phyloP scores from a whole-genome alignment of 1,140 invertebrate genomes.

The Nebria ingens region DNA sequence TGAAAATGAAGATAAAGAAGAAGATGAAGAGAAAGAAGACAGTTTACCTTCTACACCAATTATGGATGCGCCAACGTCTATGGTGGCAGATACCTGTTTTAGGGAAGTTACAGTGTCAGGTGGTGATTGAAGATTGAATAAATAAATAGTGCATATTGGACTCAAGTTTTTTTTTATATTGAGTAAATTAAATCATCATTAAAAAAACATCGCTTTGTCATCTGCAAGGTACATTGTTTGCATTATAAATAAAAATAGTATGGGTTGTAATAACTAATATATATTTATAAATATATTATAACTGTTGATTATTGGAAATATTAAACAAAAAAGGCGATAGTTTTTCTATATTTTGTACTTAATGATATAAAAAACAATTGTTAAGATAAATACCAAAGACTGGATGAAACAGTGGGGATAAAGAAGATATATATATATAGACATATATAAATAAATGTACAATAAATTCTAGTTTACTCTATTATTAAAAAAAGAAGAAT shows the following conservation, averaged over 20 bases:
- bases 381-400: slow-evolving; percentile 7
- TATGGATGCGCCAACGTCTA: neutral
- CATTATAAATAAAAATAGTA: neutral
- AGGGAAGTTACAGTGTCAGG: slow-evolving; percentile 10
- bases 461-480: neutral
- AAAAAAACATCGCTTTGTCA: too few species aligned
- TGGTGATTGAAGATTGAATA: slow-evolving; percentile 4
- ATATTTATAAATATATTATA: slow-evolving; percentile 9
- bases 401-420: neutral
- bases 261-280: slow-evolving; percentile 2
- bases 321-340: slow-evolving; percentile 5
- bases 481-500: too few species aligned
- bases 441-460: neutral
- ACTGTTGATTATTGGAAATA: slow-evolving; percentile 9
- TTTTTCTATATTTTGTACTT: slow-evolving; percentile 10
- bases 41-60: slow-evolving; percentile 4
- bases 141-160: neutral
- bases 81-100: neutral
- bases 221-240: neutral
- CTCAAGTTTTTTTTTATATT: too few species aligned
- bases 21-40: neutral
- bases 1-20: neutral
- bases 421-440: neutral
- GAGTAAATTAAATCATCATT: too few species aligned
- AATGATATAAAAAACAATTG: slow-evolving; percentile 5